phyloP scores from a whole-genome alignment of 2,113 vertebrate genomes.

The Grantiella picta region DNA sequence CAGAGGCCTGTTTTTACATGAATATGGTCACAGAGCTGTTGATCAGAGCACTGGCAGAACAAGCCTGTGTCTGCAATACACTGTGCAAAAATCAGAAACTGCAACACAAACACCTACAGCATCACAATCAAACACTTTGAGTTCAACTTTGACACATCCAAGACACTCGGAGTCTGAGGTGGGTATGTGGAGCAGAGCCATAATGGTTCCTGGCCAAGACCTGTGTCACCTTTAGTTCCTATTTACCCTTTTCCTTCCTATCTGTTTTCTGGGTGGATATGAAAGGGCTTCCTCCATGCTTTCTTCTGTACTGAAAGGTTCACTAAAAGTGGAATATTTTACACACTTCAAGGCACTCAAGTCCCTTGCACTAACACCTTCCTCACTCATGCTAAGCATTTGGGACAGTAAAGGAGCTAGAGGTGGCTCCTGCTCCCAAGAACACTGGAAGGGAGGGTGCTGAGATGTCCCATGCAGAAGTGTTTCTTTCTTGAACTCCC shows the following conservation, averaged over 20 bases:
- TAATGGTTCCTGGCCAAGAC: neutral
- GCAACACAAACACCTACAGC: neutral
- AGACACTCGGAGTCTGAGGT: neutral
- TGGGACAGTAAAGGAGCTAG: neutral
- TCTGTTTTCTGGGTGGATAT: neutral
- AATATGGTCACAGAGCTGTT: neutral
- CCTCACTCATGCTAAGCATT: neutral
- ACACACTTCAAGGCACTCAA: neutral
- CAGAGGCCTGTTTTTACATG: neutral
- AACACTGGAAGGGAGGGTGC: neutral
- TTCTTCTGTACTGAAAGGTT: neutral
- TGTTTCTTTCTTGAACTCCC: neutral
- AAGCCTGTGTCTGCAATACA: neutral
- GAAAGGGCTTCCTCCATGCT: neutral
- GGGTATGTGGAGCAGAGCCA: neutral
- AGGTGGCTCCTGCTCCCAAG: neutral
- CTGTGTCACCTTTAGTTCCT: neutral
- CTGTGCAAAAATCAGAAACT: accelerated
- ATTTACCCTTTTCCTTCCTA: neutral
- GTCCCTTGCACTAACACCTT: neutral
- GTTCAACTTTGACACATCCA: neutral
- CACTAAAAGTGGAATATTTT: neutral
- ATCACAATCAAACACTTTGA: neutral
- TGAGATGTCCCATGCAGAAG: neutral
- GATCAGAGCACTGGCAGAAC: neutral